Percentiles rank a stretch among this genome's conserved stretches.
Conservation (phyloP, 2,113 vertebrate species). For the Equus przewalskii region DNA sequence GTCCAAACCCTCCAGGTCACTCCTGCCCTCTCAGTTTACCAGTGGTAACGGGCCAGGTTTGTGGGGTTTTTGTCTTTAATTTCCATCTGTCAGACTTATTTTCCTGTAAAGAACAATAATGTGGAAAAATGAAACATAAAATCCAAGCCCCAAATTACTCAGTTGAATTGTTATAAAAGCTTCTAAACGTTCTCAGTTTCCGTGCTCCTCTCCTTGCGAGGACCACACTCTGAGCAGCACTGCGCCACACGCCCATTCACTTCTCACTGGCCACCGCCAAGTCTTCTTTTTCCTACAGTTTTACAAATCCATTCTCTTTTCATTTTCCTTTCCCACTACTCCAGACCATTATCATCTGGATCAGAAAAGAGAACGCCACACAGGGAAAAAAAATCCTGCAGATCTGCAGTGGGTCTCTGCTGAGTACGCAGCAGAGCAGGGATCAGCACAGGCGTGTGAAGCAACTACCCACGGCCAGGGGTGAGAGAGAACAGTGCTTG, state of each 20-base stretch:
- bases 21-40: background rate
- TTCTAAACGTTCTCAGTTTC: background rate
- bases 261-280: background rate
- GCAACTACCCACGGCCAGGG: background rate
- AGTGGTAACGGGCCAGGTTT: background rate
- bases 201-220: accelerated
- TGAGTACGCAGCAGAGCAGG: background rate
- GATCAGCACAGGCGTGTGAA: background rate
- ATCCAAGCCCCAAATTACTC: background rate
- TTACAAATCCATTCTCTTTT: background rate
- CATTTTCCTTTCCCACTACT: background rate
- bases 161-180: accelerated
- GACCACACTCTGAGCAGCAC: accelerated
- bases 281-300: background rate
- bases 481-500: background rate
- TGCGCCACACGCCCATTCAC: too few relatives aligned
- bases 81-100: background rate
- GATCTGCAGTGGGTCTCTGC: background rate
- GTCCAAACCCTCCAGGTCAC: background rate
- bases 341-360: background rate
- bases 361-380: background rate
- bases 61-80: background rate
- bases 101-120: background rate
- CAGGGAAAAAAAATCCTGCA: background rate
- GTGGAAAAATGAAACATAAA: background rate